Evolutionary conservation across 2,888 invertebrate species (phyloP), one percentile per base, ranked within the genome.

Genomic region (Nemapogon koenigi): DNA sequence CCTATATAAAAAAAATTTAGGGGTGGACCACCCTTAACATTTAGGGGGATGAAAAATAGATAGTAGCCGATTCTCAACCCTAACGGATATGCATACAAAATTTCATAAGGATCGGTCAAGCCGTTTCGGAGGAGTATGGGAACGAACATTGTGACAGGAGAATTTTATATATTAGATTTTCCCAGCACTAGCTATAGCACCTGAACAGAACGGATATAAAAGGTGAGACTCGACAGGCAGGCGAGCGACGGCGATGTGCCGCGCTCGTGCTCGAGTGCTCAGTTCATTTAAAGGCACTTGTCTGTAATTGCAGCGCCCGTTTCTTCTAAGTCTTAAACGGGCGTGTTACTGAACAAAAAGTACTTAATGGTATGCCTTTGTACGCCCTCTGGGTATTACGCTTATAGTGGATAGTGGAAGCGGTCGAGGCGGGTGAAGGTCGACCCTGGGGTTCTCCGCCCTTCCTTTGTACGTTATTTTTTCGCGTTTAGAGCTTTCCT

Each of bases 281-380:
- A 66, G 68, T 73, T 78, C 76, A 76, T 76, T 76, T 76, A 68
- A 70, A 78, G 68, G 63, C 73, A 72, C 75, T 78, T 75, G 71
- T 72, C 73, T 66, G 68, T 78, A 76, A 78, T 78, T 76, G 76
- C 71, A 66, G 61, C 65, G 62, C 61, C 64, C 35, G 43, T 39
- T 43, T 36, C 33, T 19, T 33, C 13, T 16, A 32, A 32, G 18
- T 41, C 40, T 44, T 52, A 63, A 67, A 62, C 65, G 59, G 55
- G 33, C 32, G 57, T 64, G 61, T 66, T 62, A 66, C 57, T 63
- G 57, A 65, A 66, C 65, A 69, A 71, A 72, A 73, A 72, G 53
- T 59, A 71, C 59, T 71, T 73, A 73, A 73, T 73, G 63, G 62
- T 59, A 27, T 28, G 35, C 38, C 59, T 66, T 65, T 62, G 56